These are phyloP conservation scores for Ericerus pela DNA, from an alignment of 1,140 invertebrate genomes.

Conservation along the genomic window DNA sequence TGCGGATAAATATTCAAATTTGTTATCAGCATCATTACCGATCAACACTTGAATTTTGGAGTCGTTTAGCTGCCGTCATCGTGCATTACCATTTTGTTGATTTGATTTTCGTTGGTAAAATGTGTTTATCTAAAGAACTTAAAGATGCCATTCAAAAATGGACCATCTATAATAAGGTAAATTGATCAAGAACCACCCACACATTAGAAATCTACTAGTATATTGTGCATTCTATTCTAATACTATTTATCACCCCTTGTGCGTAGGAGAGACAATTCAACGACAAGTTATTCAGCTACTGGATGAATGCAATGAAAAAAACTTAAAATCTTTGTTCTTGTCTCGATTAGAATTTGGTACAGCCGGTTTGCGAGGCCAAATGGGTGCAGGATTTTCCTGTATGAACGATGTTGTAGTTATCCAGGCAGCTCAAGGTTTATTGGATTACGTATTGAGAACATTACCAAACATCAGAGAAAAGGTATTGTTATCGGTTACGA, in stretches of 20 bases:
- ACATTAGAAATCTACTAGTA: too few relatives aligned
- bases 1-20: too few relatives aligned
- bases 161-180: too few relatives aligned
- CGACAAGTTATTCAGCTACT: conserved; percentile 39
- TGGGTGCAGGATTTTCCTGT: conserved; percentile 80
- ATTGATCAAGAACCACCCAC: too few relatives aligned
- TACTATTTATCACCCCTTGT: background rate
- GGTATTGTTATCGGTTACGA: conserved; percentile 90
- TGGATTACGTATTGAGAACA: conserved; percentile 46
- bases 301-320: conserved; percentile 33
- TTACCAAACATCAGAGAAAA: conserved; percentile 31
- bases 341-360: conserved; percentile 70
- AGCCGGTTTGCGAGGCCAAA: conserved; percentile 74
- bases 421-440: conserved; percentile 87
- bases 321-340: conserved; percentile 42
- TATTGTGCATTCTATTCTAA: too few relatives aligned
- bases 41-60: too few relatives aligned
- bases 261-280: conserved; percentile 1
- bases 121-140: too few relatives aligned
- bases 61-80: too few relatives aligned
- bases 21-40: too few relatives aligned
- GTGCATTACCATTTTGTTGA: too few relatives aligned
- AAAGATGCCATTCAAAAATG: too few relatives aligned
- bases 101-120: too few relatives aligned
- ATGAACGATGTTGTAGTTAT: conserved; percentile 98